Percentiles rank a stretch among this genome's conserved stretches.
Conservation (phyloP, 2,888 invertebrate species). For the Morinoia aosen region DNA sequence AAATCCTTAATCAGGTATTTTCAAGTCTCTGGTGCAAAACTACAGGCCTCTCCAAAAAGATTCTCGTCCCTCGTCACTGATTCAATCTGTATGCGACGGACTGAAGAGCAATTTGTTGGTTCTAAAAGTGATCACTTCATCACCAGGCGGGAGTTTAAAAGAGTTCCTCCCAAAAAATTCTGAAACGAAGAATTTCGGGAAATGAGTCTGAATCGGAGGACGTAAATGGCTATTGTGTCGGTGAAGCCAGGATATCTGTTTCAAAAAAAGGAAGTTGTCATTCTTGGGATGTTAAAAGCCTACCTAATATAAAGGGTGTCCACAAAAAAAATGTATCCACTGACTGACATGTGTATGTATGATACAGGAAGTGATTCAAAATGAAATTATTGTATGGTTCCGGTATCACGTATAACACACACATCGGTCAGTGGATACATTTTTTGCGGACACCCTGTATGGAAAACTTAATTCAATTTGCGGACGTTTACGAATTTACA, state of each 20-base stretch:
- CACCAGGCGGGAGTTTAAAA: neutral
- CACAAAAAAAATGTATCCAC: too few species aligned
- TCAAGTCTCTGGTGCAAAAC: neutral
- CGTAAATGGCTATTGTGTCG: neutral
- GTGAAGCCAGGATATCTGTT: neutral
- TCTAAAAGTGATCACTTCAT: conserved; percentile 3
- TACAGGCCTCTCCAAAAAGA: neutral
- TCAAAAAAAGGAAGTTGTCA: too few species aligned
- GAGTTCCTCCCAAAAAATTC: neutral
- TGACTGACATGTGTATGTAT: too few species aligned
- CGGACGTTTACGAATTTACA: too few species aligned
- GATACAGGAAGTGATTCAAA: too few species aligned
- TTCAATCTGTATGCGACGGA: neutral
- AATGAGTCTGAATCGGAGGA: neutral
- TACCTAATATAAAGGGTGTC: too few species aligned
- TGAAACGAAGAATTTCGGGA: neutral
- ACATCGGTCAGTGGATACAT: too few species aligned
- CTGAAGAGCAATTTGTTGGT: neutral
- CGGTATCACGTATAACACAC: too few species aligned
- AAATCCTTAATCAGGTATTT: neutral
- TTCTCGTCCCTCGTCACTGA: neutral
- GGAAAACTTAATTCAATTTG: too few species aligned
- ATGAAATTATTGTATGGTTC: too few species aligned
- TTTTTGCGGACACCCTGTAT: too few species aligned
- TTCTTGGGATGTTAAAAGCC: too few species aligned